Conservation (phyloP, 2,797 vertebrate species). For the Semotilus atromaculatus region DNA sequence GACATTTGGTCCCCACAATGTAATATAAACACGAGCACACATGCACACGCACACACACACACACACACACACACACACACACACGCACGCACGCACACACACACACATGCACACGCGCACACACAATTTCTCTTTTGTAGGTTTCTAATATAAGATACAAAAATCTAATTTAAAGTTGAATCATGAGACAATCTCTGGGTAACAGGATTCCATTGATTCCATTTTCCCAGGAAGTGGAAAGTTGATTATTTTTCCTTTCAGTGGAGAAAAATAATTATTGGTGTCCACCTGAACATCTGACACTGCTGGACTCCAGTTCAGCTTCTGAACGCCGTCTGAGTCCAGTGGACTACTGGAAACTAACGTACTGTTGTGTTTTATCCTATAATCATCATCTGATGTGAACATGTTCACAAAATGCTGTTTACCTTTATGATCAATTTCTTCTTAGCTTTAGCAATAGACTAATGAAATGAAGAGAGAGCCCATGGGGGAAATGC, state of each 20-base stretch:
- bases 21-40: too few relatives aligned
- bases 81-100: not conserved
- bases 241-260: constrained; percentile 30
- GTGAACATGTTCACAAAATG: not conserved
- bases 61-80: too few relatives aligned
- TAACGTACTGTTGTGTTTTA: not conserved
- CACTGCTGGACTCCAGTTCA: not conserved
- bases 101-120: not conserved
- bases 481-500: not conserved
- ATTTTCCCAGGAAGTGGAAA: constrained; percentile 26
- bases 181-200: constrained; percentile 26
- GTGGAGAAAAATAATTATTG: constrained; percentile 30
- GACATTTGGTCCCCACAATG: too few relatives aligned
- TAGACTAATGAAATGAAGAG: not conserved
- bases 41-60: too few relatives aligned
- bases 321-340: not conserved
- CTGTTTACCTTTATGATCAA: not conserved
- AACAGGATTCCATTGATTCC: constrained; percentile 28
- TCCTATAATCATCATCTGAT: not conserved
- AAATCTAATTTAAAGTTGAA: constrained; percentile 43
- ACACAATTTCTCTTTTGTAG: not conserved
- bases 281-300: constrained; percentile 21
- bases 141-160: constrained; percentile 8
- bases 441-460: not conserved
- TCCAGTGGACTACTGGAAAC: not conserved